Base-by-base conservation (phyloP, 2,888 invertebrate species). In the Sipunculus nudus region DNA sequence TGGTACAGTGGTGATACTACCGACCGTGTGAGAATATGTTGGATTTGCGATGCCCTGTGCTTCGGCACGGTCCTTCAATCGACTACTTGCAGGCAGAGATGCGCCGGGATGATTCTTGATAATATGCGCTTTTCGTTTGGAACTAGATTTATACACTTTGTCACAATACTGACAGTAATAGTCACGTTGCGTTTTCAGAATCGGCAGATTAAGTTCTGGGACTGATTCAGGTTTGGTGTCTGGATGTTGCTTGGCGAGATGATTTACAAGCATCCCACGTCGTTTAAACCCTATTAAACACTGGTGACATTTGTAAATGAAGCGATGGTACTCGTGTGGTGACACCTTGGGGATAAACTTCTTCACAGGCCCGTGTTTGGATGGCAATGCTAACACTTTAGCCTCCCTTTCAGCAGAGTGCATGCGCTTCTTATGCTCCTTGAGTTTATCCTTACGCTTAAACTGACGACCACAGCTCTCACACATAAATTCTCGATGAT, bases 131-230 rank as follows among this genome's bases (percentile, higher is more conserved):
- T 93, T 92, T 26, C 93, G 87, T 79, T 94, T 94, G 53, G 91
- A 90, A 75, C 91, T 92, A 64, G 92, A 91, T 80, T 92, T 91
- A 84, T 94, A 94, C 43, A 90, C 66, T 63, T 81, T 82, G 61
- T 91, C 90, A 81, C 94, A 94, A 73, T 91, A 91, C 74, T 89
- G 90, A 83, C 94, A 94, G 78, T 90, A 92, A 82, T 91, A 94
- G 77, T 91, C 90, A 16, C 90, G 87, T 43, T 91, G 90, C 16
- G 90, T 89, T 68, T 90, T 88, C 63, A 92, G 85, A 72, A 94
- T 90, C 0, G 94, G 93, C 64, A 91, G 85, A 75, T 90, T 90
- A 38, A 92, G 85, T 83, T 92, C 91, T 19, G 88, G 91, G 35
- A 89, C 89, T 5, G 78, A 74, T 41, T 84, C 83, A 1, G 81